phyloP scores from a whole-genome alignment of 2,113 vertebrate genomes.

The Glaucidium brasilianum region DNA sequence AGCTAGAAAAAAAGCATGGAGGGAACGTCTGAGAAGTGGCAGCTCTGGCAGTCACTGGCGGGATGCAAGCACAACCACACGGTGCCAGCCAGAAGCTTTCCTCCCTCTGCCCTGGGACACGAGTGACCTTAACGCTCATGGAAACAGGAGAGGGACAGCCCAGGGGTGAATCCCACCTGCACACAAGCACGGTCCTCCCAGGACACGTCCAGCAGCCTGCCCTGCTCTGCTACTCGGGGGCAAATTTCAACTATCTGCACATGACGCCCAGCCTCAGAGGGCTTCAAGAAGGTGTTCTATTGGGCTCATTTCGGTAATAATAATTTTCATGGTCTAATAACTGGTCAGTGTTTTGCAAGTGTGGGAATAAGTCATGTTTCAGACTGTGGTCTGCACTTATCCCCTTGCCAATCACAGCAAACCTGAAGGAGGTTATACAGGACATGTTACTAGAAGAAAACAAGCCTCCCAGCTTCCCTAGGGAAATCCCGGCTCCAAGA shows the following conservation, averaged over 20 bases:
- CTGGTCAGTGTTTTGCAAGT: neutral
- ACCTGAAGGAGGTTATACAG: neutral
- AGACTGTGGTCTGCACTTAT: neutral
- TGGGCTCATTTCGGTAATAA: neutral
- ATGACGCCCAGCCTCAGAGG: neutral
- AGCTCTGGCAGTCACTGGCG: neutral
- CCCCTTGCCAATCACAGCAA: neutral
- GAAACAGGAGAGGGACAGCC: neutral
- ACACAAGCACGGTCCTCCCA: fast-evolving
- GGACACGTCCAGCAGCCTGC: neutral
- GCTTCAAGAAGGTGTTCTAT: neutral
- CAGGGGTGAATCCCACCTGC: neutral
- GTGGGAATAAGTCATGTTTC: neutral
- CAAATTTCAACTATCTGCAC: neutral
- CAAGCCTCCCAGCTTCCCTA: neutral
- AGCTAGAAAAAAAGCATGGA: conserved; percentile 83
- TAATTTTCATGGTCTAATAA: neutral
- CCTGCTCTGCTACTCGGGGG: neutral
- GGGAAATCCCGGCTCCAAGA: neutral
- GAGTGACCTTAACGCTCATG: neutral
- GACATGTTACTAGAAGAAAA: neutral
- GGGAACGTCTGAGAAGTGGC: conserved; percentile 46
- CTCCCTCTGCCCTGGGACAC: neutral
- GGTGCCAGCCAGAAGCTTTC: neutral
- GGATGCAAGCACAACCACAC: neutral